Evolutionary conservation across 2,888 invertebrate species (phyloP).

Genomic region (Lysandra coridon): DNA sequence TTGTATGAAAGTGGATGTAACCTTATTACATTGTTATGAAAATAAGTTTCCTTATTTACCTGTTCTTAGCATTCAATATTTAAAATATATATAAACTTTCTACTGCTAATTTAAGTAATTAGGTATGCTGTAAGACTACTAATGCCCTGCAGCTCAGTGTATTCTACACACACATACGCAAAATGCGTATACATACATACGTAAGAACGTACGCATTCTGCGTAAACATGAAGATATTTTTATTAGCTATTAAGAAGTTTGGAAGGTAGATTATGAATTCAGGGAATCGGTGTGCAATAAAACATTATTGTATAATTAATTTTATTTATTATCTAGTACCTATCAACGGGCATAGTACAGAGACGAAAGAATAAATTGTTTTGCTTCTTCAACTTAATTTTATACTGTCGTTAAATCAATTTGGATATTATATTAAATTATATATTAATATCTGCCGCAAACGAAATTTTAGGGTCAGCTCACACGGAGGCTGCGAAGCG

Average conservation of each 20-base stretch:
- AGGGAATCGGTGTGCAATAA: slow-evolving; percentile 36
- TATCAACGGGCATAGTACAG: slow-evolving; percentile 77
- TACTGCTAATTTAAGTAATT: background rate
- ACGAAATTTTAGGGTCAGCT: slow-evolving; percentile 41
- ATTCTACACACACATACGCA: background rate
- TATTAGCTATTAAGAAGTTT: background rate
- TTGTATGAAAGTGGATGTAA: slow-evolving; percentile 4
- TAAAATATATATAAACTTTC: background rate
- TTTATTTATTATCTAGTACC: slow-evolving; percentile 79
- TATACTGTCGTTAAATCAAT: slow-evolving; percentile 49
- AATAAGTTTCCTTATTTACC: background rate
- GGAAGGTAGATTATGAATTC: background rate
- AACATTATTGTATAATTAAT: slow-evolving; percentile 64
- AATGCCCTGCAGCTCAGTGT: background rate
- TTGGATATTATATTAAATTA: slow-evolving; percentile 44
- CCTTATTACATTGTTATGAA: slow-evolving; percentile 3
- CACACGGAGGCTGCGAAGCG: background rate
- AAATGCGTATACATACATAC: background rate
- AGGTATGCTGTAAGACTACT: background rate
- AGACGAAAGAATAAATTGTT: slow-evolving; percentile 75
- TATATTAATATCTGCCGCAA: slow-evolving; percentile 48
- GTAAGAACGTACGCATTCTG: background rate
- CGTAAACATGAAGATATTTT: background rate
- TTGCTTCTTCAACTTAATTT: slow-evolving; percentile 59
- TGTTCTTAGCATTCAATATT: background rate